These are phyloP conservation scores for Zaprionus tsacasi DNA, from an alignment of 1,140 invertebrate genomes.

Conservation along the genomic window DNA sequence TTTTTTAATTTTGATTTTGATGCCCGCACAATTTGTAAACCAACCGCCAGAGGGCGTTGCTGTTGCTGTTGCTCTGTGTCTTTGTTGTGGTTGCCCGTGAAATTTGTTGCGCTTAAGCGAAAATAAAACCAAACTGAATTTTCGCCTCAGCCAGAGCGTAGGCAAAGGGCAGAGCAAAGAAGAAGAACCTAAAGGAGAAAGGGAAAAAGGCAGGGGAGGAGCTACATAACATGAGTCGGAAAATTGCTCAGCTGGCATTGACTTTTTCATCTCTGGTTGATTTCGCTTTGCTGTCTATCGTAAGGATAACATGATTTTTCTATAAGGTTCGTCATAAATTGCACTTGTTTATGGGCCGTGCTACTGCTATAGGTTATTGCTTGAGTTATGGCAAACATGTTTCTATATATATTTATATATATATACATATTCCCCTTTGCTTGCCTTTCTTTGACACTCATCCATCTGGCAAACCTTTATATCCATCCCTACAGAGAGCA, in stretches of 20 bases:
- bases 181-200: neutral
- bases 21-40: constrained; percentile 25
- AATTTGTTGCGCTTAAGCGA: constrained; percentile 16
- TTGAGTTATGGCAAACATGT: neutral
- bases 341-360: neutral
- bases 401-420: neutral
- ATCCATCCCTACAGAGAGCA: neutral
- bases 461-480: neutral
- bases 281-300: neutral
- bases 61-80: constrained; percentile 7
- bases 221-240: constrained; percentile 12
- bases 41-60: constrained; percentile 14
- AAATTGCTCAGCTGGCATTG: constrained; percentile 26
- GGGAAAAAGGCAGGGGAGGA: neutral
- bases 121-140: constrained; percentile 23
- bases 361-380: neutral
- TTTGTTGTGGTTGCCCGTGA: constrained; percentile 46
- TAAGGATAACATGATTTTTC: neutral
- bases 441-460: neutral
- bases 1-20: constrained; percentile 46
- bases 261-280: constrained; percentile 11
- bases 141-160: neutral
- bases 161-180: neutral
- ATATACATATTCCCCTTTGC: neutral
- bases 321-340: constrained; percentile 2